Base-by-base conservation (phyloP, 2,888 invertebrate genomes). In the Leptodirus hochenwartii region DNA sequence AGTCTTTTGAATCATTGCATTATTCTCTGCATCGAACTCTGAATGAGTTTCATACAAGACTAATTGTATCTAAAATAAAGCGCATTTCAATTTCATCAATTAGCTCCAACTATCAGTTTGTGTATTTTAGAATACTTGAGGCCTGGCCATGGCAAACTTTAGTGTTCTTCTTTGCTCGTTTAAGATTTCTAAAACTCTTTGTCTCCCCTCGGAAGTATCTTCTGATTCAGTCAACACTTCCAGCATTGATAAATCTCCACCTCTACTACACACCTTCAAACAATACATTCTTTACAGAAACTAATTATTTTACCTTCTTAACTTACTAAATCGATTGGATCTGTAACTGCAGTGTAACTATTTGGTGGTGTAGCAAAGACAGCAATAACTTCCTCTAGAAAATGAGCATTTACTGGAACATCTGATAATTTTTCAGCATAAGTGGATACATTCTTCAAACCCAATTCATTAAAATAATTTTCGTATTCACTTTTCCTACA, bases 1-100 rank as follows among this genome's bases (percentile, higher is more conserved):
- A 0, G 73, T 69, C 23, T 66, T 62, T 1, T 64, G 56, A 11
- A 79, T 68, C 69, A 82, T 79, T 14, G 69, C 69, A 23, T 63
- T 61, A 39, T 84, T 84, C 51, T 84, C 84, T 1, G 71, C 67
- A 17, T 67, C 67, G 23, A 81, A 55, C 29, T 76, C 66, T 0
- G 81, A 81, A 54, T 84, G 81, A 0, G 80, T 81, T 49, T 81
- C 80, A 43, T 84, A 84, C 17, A 84, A 52, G 9, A 82, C 66
- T 36, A 82, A 62, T 47, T 84, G 84, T 14, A 82, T 69, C 70
- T 72, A 41, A 31, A 50, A 48, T 24, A n/a, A 22, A 10, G 29
- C 8, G 31, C 8, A n/a, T 13, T 10, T 13, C 26, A 6, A 5
- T 5, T 9, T n/a, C n/a, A n/a, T n/a, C n/a, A n/a, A n/a, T n/a